Evolutionary conservation across 2,113 vertebrate species (phyloP).

Genomic region (Geococcyx californianus): DNA sequence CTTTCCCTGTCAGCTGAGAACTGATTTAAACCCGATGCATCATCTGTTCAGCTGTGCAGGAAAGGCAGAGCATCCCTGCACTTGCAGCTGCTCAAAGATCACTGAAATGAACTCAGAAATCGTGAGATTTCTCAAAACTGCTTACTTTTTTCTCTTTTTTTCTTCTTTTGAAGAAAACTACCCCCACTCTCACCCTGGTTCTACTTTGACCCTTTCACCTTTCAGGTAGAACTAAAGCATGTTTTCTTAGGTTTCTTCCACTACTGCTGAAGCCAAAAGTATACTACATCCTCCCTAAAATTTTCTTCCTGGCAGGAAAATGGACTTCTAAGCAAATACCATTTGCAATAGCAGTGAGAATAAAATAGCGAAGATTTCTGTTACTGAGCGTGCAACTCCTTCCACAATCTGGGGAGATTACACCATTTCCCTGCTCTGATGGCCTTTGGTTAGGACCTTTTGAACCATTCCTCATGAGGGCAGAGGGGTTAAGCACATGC

Average conservation of each 20-base stretch:
- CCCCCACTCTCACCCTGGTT: too few species aligned
- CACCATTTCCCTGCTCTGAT: background rate
- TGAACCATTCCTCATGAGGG: background rate
- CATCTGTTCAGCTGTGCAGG: background rate
- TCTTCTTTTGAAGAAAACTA: too few species aligned
- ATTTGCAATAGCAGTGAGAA: background rate
- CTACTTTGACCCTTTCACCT: background rate
- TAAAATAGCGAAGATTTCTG: background rate
- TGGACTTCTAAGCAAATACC: background rate
- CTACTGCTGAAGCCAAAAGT: background rate
- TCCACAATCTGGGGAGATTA: background rate
- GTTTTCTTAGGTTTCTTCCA: background rate
- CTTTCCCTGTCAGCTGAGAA: background rate
- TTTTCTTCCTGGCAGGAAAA: background rate
- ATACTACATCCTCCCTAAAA: background rate
- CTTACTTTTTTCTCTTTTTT: background rate
- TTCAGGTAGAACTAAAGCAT: background rate
- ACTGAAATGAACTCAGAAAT: background rate
- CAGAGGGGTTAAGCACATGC: background rate
- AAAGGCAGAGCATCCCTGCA: background rate
- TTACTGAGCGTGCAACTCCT: background rate
- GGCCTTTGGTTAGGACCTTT: background rate
- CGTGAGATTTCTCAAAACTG: background rate
- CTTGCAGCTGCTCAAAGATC: background rate
- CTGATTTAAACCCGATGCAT: background rate